Base-by-base conservation (phyloP, 1,140 invertebrate genomes). In the Hypsibius dujardini region DNA sequence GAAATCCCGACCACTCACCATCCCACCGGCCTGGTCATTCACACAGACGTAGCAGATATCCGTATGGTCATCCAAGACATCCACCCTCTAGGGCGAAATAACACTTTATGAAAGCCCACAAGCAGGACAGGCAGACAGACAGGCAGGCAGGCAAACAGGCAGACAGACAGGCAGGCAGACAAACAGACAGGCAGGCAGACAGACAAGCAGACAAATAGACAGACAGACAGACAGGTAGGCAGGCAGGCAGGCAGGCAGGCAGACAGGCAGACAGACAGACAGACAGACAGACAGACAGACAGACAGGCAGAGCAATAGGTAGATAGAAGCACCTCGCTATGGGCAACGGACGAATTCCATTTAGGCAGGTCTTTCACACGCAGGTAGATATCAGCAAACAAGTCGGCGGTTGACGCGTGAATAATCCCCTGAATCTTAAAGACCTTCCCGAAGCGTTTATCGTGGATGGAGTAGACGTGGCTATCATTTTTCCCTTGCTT, bases 11-110 rank as follows among this genome's bases (percentile, higher is more conserved):
- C 62, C 42, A 12, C 12, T 15, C 12, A 67, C 62, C 62, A 67
- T 67, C 42, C 62, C 62, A 67, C 62, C 62, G 3, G 62, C 62
- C 45, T 67, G 62, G 62, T 67, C 62, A 15, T 67, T 67, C 3
- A 67, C 62, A 45, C 62, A 67, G 3, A 67, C 62, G 42, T 67
- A 67, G 62, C 12, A 15, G 3, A 67, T 42, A 42, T 67, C 62
- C 12, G 12, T 15, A 45, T 67, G 62, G 42, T 67, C 62, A 67
- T 67, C 62, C 62, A 67, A 45, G 12, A 67, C 12, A 45, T 67
- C 62, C 12, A 67, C 62, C 45, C 42, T 67, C 62, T 67, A 67
- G 12, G 50, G n/a, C 50, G 50, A 56, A 56, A 7, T 56, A 56
- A 28, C 28, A 28, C 28, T 28, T 28, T 28, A 28, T 28, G 28